Evolutionary conservation across 2,113 vertebrate genomes (phyloP).

Genomic region (Xenopus borealis): DNA sequence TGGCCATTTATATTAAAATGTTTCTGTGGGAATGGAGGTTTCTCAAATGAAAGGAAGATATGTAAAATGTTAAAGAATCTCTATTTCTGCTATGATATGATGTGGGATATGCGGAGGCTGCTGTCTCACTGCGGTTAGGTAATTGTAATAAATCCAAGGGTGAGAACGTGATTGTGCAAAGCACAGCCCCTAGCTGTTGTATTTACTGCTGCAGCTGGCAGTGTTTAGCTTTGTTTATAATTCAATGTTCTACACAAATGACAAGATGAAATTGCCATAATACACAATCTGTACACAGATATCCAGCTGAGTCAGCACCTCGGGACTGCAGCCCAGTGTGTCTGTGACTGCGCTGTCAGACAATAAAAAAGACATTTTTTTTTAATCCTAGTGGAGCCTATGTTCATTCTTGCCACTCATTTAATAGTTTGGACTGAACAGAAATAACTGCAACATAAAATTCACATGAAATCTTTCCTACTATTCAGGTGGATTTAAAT

Average conservation of each 20-base stretch:
- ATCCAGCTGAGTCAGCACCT: constrained; percentile 1
- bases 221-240: constrained; percentile 13
- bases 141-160: constrained; percentile 24
- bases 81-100: constrained; percentile 23
- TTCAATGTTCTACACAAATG: constrained; percentile 31
- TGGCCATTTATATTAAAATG: no score
- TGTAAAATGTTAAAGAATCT: neutral
- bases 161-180: constrained; percentile 23
- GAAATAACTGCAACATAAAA: no score
- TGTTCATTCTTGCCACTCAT: no score
- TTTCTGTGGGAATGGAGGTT: no score
- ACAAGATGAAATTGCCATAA: constrained; percentile 40
- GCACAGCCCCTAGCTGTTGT: constrained; percentile 5
- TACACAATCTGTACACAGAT: constrained; percentile 19
- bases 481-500: no score
- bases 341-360: constrained; percentile 4
- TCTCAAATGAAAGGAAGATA: no score
- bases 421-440: neutral
- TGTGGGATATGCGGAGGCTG: constrained; percentile 24
- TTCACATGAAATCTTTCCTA: no score
- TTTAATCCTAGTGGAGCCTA: neutral
- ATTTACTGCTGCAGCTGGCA: constrained; percentile 19
- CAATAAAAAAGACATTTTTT: constrained; percentile 10
- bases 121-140: constrained; percentile 3
- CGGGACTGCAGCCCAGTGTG: constrained; percentile 18